These are phyloP conservation scores for Ovibos moschatus DNA, from an alignment of 2,113 vertebrate species.

Conservation along the genomic window DNA sequence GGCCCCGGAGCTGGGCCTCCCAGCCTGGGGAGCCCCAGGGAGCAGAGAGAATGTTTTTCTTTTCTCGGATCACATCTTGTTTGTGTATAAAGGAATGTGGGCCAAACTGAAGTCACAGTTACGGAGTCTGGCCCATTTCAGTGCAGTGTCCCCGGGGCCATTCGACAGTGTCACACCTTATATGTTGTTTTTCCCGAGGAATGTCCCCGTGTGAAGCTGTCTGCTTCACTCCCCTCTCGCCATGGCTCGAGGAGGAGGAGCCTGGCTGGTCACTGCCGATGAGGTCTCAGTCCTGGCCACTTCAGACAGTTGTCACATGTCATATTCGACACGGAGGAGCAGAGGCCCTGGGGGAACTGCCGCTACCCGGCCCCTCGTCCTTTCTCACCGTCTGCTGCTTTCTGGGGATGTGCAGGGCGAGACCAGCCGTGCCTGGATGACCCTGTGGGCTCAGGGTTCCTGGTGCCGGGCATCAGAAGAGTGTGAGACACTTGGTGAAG, in stretches of 20 bases:
- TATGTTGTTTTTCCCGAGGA: neutral
- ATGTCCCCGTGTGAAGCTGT: neutral
- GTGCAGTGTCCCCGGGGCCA: neutral
- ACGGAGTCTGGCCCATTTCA: neutral
- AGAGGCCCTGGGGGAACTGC: neutral
- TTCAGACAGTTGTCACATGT: neutral
- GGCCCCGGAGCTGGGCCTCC: neutral
- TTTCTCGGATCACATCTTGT: neutral
- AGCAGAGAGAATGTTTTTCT: neutral
- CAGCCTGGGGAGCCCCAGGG: neutral
- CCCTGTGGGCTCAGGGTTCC: neutral
- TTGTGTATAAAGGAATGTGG: neutral
- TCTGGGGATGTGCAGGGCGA: fast-evolving
- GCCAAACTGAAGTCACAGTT: neutral
- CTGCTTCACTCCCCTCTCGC: neutral
- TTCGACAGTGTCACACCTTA: neutral
- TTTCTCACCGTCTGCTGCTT: neutral
- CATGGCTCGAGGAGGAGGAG: neutral
- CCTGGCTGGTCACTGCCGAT: fast-evolving
- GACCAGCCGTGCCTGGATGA: fast-evolving
- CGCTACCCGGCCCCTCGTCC: neutral
- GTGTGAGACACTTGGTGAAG: fast-evolving
- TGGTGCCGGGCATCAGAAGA: fast-evolving
- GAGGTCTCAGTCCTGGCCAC: neutral
- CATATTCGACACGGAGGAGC: fast-evolving